Conservation (phyloP, 2,888 invertebrate genomes). For the Ectemnius lituratus region DNA sequence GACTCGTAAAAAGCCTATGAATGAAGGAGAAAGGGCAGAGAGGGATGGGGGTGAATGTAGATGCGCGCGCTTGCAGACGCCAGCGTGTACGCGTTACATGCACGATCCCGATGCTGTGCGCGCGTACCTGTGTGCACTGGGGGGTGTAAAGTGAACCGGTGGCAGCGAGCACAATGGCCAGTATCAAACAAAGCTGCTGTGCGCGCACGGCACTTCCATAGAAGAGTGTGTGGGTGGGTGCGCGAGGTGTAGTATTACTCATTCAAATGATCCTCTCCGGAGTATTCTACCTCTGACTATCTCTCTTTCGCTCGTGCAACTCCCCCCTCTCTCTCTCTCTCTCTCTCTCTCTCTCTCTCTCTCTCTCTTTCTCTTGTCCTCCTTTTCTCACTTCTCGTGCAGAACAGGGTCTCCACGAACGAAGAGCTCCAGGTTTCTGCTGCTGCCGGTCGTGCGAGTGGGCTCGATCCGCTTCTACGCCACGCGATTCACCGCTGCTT, state of each 20-base stretch:
- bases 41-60: not conserved
- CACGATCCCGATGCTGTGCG: conserved; percentile 38
- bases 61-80: not conserved
- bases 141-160: conserved; percentile 75
- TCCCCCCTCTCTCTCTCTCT: too few species aligned
- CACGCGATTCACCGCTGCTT: conserved; percentile 62
- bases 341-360: too few species aligned
- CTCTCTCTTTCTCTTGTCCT: conserved; percentile 31
- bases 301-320: conserved; percentile 21
- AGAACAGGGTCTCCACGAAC: too few species aligned
- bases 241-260: conserved; percentile 78
- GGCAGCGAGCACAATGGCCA: conserved; percentile 74
- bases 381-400: conserved; percentile 23
- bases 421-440: conserved; percentile 33
- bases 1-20: conserved; percentile 36
- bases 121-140: conserved; percentile 55
- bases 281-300: conserved; percentile 33
- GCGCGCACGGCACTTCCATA: conserved; percentile 69
- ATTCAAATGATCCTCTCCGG: conserved; percentile 76
- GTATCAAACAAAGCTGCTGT: conserved; percentile 76
- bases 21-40: conserved; percentile 16
- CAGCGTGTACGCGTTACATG: conserved; percentile 38
- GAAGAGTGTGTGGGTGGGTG: conserved; percentile 74
- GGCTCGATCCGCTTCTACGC: conserved; percentile 4
- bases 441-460: conserved; percentile 25